Conservation (phyloP, 2,888 invertebrate genomes). For the Philaethria dido region DNA sequence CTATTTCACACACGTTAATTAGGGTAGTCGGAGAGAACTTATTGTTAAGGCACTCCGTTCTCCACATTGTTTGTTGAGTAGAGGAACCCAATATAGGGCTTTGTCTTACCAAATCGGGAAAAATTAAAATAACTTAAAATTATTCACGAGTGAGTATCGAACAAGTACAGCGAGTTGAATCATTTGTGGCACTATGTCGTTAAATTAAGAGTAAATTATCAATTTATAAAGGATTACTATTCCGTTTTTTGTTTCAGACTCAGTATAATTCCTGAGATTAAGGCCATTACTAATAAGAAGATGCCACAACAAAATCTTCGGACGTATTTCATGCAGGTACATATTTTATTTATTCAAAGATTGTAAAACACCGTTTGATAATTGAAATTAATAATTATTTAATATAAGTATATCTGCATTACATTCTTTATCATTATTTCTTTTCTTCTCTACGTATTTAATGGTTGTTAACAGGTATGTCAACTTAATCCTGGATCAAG, state of each 20-base stretch:
- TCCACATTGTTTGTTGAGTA: too few species aligned
- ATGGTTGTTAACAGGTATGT: slow-evolving; percentile 73
- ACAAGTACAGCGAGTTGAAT: too few species aligned
- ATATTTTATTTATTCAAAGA: not conserved
- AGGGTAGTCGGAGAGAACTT: not conserved
- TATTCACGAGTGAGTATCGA: too few species aligned
- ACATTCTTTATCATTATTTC: not conserved
- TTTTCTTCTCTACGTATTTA: not conserved
- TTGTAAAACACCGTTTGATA: too few species aligned
- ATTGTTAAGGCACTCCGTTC: not conserved
- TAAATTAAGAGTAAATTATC: not conserved
- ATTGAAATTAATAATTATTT: not conserved
- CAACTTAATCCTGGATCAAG: slow-evolving; percentile 84
- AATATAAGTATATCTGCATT: too few species aligned
- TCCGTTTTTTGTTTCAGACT: slow-evolving; percentile 53
- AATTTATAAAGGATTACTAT: not conserved
- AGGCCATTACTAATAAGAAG: slow-evolving; percentile 25
- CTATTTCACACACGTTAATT: not conserved
- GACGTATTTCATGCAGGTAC: slow-evolving; percentile 78
- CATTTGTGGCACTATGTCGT: not conserved
- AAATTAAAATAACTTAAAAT: too few species aligned
- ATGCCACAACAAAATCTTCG: slow-evolving; percentile 50
- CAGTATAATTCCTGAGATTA: slow-evolving; percentile 51
- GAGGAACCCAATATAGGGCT: too few species aligned
- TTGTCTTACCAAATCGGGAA: too few species aligned